phyloP scores from a whole-genome alignment of 2,888 invertebrate genomes.

The Brassicogethes aeneus region DNA sequence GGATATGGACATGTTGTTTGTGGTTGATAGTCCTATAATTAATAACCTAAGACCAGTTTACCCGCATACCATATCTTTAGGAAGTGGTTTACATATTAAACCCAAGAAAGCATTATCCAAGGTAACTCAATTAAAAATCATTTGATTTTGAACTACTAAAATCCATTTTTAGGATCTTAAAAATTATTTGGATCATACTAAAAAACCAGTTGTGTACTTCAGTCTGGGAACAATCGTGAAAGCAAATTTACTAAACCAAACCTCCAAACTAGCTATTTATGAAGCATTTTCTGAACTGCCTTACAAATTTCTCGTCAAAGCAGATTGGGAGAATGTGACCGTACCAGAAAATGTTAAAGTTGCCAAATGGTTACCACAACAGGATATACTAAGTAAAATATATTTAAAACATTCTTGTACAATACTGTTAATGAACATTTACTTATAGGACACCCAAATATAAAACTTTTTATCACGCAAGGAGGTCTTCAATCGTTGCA shows the following conservation, averaged over 20 bases:
- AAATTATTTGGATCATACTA: constrained; percentile 15
- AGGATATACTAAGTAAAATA: constrained; percentile 28
- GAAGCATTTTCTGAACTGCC: constrained; percentile 14
- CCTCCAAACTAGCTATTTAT: constrained; percentile 11
- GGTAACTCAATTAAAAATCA: too few relatives aligned
- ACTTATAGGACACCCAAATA: constrained; percentile 23
- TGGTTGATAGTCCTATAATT: background rate
- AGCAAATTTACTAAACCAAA: constrained; percentile 10
- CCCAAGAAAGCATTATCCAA: background rate
- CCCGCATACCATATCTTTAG: background rate
- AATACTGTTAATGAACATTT: background rate
- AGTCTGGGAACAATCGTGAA: constrained; percentile 20
- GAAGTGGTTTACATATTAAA: background rate
- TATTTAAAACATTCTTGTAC: background rate
- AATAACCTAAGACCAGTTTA: background rate
- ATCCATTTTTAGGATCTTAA: constrained; percentile 18
- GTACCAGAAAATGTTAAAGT: constrained; percentile 29
- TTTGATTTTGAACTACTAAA: too few relatives aligned
- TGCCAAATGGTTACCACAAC: constrained; percentile 31
- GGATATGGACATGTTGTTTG: background rate
- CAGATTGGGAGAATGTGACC: constrained; percentile 9
- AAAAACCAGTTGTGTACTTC: constrained; percentile 19
- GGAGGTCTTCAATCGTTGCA: constrained; percentile 42
- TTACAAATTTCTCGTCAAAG: constrained; percentile 16
- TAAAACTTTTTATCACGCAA: constrained; percentile 37